A percentile compares a stretch with the other conserved stretches of the same genome.
These are phyloP conservation scores for Tineola bisselliella DNA, from an alignment of 2,888 invertebrate genomes.

Conservation along the genomic window DNA sequence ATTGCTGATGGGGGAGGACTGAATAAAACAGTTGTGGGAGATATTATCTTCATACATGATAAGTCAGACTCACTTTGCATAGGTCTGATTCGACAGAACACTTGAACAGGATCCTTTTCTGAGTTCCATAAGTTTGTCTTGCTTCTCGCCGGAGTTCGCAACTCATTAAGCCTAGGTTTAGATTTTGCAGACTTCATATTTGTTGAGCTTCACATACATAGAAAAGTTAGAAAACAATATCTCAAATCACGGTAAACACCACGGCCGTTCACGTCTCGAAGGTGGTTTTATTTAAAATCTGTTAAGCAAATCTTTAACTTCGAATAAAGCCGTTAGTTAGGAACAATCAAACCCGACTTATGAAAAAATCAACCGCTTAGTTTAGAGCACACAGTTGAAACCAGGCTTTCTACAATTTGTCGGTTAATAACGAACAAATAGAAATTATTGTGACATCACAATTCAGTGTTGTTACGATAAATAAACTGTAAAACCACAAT, in stretches of 20 bases:
- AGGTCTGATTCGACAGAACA: conserved; percentile 88
- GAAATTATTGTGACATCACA: not conserved
- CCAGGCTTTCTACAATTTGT: not conserved
- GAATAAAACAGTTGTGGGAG: conserved; percentile 73
- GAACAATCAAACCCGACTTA: not conserved
- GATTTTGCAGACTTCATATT: conserved; percentile 30
- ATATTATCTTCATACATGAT: conserved; percentile 75
- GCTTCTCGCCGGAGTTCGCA: conserved; percentile 55
- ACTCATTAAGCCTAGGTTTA: conserved; percentile 51
- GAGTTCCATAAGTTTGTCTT: conserved; percentile 44
- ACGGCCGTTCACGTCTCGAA: not conserved
- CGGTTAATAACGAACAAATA: not conserved
- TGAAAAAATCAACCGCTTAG: not conserved
- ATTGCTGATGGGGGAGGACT: conserved; percentile 72
- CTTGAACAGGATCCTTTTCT: conserved; percentile 82
- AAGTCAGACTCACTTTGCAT: conserved; percentile 73
- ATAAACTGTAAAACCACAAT: not conserved
- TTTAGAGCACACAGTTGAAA: no score
- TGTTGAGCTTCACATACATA: not conserved
- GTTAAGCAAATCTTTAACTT: not conserved
- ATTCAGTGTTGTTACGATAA: not conserved
- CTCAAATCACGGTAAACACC: not conserved
- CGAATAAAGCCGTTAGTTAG: not conserved
- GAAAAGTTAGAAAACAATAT: not conserved
- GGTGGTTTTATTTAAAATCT: conserved; percentile 5